phyloP scores from a whole-genome alignment of 2,797 vertebrate genomes.

The Chrosomus eos region DNA sequence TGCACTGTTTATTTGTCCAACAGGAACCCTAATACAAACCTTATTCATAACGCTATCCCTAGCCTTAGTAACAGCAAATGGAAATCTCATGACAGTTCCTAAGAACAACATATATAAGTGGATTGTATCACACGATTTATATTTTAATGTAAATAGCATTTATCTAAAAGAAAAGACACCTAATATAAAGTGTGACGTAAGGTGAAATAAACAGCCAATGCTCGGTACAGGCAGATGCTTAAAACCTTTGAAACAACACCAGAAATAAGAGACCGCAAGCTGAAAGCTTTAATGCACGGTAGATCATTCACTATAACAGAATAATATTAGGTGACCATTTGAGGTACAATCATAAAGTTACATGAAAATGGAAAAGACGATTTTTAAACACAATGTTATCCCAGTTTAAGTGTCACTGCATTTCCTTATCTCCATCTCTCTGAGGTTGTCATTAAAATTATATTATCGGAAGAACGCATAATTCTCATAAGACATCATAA shows the following conservation, averaged over 20 bases:
- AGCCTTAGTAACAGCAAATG: background rate
- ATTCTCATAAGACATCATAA: background rate
- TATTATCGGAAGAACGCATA: background rate
- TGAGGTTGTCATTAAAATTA: background rate
- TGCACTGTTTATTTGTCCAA: background rate
- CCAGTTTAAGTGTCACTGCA: background rate
- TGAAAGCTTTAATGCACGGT: background rate
- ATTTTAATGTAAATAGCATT: background rate
- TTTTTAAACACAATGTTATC: background rate
- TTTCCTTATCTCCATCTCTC: background rate
- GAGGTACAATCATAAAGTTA: slow-evolving; percentile 1
- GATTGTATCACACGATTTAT: background rate
- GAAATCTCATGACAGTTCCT: background rate
- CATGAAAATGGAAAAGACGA: background rate
- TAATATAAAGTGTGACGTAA: background rate
- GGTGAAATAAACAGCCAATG: background rate
- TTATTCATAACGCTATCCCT: background rate
- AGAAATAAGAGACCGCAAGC: background rate
- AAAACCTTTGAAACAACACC: background rate
- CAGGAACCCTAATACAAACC: background rate
- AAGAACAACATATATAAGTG: background rate
- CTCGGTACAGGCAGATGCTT: background rate
- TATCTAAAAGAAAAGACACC: background rate
- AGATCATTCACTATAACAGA: background rate
- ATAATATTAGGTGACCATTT: background rate